A percentile compares a stretch with the other conserved stretches of the same genome.
These are phyloP conservation scores for Thermophis baileyi DNA, from an alignment of 2,113 vertebrate genomes.

Conservation along the genomic window DNA sequence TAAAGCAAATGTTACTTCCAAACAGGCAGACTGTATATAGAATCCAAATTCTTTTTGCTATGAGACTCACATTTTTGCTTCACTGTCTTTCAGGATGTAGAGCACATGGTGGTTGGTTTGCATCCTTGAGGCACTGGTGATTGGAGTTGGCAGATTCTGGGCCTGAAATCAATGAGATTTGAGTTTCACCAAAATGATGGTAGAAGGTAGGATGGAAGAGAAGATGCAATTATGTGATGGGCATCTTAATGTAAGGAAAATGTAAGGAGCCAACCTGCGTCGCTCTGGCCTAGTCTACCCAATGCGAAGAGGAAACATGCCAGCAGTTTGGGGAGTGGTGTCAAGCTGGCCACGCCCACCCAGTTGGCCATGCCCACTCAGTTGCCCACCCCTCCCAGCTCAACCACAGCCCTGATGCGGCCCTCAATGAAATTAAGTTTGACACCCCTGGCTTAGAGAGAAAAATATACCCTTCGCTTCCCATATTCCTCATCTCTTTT, in stretches of 20 bases:
- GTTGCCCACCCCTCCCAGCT: too few relatives aligned
- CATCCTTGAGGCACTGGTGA: constrained; percentile 84
- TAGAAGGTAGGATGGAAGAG: neutral
- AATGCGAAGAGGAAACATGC: too few relatives aligned
- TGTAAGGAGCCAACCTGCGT: too few relatives aligned
- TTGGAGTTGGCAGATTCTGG: constrained; percentile 79
- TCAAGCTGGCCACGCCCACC: too few relatives aligned
- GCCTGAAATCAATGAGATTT: constrained; percentile 69
- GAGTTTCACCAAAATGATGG: neutral
- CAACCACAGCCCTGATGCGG: too few relatives aligned
- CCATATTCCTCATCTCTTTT: neutral
- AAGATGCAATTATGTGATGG: neutral
- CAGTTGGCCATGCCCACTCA: too few relatives aligned
- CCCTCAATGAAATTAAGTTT: too few relatives aligned
- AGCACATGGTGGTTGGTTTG: constrained; percentile 82
- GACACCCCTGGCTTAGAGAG: neutral
- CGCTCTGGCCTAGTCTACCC: too few relatives aligned
- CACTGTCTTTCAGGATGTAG: constrained; percentile 83
- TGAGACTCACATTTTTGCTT: constrained; percentile 72
- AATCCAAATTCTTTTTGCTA: neutral
- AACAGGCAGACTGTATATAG: neutral
- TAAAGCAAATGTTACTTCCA: neutral
- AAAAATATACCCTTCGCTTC: neutral
- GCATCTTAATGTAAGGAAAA: neutral
- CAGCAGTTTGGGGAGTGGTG: too few relatives aligned